A percentile compares a stretch with the other conserved stretches of the same genome.
Conservation (phyloP, 1,140 invertebrate species). For the Drosophila virilis region DNA sequence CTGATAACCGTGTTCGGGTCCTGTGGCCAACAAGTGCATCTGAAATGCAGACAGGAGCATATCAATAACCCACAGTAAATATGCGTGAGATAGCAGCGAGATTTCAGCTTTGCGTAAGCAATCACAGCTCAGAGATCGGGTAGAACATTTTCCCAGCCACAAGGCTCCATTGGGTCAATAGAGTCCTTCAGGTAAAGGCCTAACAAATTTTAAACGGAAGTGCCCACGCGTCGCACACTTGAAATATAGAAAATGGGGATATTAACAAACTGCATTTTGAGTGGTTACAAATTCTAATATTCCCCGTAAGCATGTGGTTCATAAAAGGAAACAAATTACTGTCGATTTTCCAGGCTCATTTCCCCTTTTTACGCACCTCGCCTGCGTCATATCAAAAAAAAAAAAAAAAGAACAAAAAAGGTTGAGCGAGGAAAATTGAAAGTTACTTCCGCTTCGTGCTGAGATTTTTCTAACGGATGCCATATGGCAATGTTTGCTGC, state of each 20-base stretch:
- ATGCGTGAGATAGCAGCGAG: constrained; percentile 64
- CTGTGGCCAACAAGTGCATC: constrained; percentile 74
- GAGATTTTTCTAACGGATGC: constrained; percentile 21
- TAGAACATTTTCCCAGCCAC: constrained; percentile 55
- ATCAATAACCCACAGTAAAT: constrained; percentile 45
- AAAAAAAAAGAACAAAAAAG: constrained; percentile 24
- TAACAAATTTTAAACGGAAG: constrained; percentile 44
- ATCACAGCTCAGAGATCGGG: constrained; percentile 20
- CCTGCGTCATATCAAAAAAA: constrained; percentile 3
- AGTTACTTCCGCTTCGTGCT: constrained; percentile 48
- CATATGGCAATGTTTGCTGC: constrained; percentile 30
- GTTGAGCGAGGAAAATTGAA: constrained; percentile 33
- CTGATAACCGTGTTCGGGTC: constrained; percentile 35
- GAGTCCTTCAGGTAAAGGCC: constrained; percentile 38
- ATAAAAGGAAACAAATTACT: constrained; percentile 41
- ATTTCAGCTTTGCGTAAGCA: constrained; percentile 68
- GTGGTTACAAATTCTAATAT: constrained; percentile 43
- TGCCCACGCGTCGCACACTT: constrained; percentile 50
- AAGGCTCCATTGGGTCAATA: constrained; percentile 25
- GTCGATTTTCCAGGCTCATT: constrained; percentile 22
- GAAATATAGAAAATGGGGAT: constrained; percentile 24
- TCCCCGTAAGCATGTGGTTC: constrained; percentile 27
- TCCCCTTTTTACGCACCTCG: constrained; percentile 18
- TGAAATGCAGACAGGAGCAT: constrained; percentile 8
- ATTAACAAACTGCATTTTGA: constrained; percentile 41